Base-by-base conservation (phyloP, 2,888 invertebrate species). In the Bedellia somnulentella region DNA sequence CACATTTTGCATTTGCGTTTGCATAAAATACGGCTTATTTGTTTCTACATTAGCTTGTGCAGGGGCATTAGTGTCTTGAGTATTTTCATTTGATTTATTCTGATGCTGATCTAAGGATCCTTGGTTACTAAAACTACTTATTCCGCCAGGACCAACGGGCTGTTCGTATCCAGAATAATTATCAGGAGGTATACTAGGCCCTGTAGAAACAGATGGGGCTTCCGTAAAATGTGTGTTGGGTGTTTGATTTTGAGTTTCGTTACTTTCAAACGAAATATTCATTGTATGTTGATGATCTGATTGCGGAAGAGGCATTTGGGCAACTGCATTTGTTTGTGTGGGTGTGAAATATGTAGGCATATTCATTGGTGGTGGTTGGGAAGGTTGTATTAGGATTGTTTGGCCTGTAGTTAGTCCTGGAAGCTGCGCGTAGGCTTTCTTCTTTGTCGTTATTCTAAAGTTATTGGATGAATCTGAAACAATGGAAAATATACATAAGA, bases 371-470 rank as follows among this genome's bases (percentile, higher is more conserved):
- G 9, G n/a, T 15, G 26, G n/a, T n/a, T n/a, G n/a, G n/a, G n/a
- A n/a, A n/a, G n/a, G n/a, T n/a, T n/a, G n/a, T n/a, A n/a, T n/a
- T n/a, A n/a, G n/a, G n/a, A n/a, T n/a, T n/a, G n/a, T n/a, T n/a
- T n/a, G n/a, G n/a, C n/a, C n/a, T n/a, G n/a, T n/a, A 5, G 85
- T 60, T 3, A 89, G 52, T 1, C 89, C 89, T 1, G 90, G 90
- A 44, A 87, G 83, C 45, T 83, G 87, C 0, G 89, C 90, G 56
- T 91, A 90, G 3, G 80, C 66, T 46, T 87, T 84, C 51, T 86
- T 84, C 42, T 80, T 80, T 3, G 82, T 82, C 0, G 83, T 70
- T 32, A 89, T 78, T 18, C 89, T 76, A 56, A 85, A 90, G 23
- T 73, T 80, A 41, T 82, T 76, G 12, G 49, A 56, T 37, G 52